Conservation (phyloP, 2,888 invertebrate genomes). For the Drosophila dives region DNA sequence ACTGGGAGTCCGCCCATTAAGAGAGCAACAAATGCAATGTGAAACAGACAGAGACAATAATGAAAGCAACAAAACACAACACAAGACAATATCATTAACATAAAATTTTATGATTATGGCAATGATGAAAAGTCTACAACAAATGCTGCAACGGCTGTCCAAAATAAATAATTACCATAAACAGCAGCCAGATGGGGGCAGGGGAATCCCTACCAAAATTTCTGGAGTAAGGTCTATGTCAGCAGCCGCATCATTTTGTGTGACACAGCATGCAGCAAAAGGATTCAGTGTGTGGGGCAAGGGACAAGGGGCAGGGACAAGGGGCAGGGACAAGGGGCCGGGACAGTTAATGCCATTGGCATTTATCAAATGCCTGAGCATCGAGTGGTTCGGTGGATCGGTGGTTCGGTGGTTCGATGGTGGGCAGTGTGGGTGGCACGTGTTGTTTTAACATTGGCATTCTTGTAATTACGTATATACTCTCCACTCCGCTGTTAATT, state of each 20-base stretch:
- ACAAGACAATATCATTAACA: conserved; percentile 66
- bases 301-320: not conserved
- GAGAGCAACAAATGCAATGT: conserved; percentile 52
- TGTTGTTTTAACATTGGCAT: conserved; percentile 68
- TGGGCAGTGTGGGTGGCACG: conserved; percentile 31
- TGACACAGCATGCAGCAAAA: conserved; percentile 40
- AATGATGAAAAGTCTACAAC: conserved; percentile 71
- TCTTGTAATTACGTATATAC: conserved; percentile 71
- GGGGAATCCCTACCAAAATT: conserved; percentile 6
- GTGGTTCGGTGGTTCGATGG: conserved; percentile 3
- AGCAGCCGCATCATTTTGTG: conserved; percentile 38
- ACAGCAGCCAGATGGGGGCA: conserved; percentile 51
- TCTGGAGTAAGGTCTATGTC: conserved; percentile 31
- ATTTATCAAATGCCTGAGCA: conserved; percentile 71
- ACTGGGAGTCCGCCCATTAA: conserved; percentile 13
- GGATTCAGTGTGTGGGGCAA: conserved; percentile 26
- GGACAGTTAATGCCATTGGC: conserved; percentile 68
- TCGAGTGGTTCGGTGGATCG: conserved; percentile 5
- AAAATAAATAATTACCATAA: conserved; percentile 81
- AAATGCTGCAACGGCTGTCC: conserved; percentile 63
- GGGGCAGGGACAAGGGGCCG: not conserved
- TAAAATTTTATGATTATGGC: conserved; percentile 79
- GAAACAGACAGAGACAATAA: conserved; percentile 61
- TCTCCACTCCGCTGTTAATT: conserved; percentile 69
- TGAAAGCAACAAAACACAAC: conserved; percentile 49